Percentiles rank a stretch among this genome's conserved stretches.
Evolutionary conservation across 2,113 vertebrate species (phyloP).

Genomic region (Phoxinus phoxinus): DNA sequence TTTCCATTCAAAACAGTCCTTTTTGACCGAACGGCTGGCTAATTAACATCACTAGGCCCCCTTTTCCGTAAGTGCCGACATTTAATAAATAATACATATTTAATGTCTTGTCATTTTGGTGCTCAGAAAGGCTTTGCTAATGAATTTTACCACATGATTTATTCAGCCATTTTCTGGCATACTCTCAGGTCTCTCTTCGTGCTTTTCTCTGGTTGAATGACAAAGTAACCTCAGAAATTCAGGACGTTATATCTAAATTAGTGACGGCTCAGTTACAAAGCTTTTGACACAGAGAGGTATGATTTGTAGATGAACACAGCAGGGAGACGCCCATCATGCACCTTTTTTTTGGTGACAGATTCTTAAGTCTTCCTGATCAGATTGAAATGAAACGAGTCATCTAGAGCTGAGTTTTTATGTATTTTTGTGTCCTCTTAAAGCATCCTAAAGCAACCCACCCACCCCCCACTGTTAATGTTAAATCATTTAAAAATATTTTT

Average conservation of each 20-base stretch:
- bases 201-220: constrained; percentile 59
- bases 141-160: constrained; percentile 84
- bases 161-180: constrained; percentile 73
- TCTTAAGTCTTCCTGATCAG: background rate
- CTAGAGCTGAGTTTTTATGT: background rate
- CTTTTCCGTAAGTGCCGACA: constrained; percentile 78
- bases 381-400: background rate
- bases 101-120: constrained; percentile 82
- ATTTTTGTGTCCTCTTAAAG: background rate
- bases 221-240: constrained; percentile 47
- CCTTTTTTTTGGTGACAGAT: background rate
- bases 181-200: constrained; percentile 56
- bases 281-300: background rate
- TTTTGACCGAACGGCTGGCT: constrained; percentile 82
- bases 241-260: constrained; percentile 13
- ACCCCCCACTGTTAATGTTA: background rate
- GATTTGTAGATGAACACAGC: constrained; percentile 1
- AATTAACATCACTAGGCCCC: constrained; percentile 80
- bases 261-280: constrained; percentile 16
- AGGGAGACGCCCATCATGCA: background rate
- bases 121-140: constrained; percentile 81
- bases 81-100: constrained; percentile 85
- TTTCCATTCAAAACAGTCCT: constrained; percentile 80
- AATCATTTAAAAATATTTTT: background rate
- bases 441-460: background rate